These are phyloP conservation scores for Sthenelais limicola DNA, from an alignment of 2,888 invertebrate species.

Conservation along the genomic window DNA sequence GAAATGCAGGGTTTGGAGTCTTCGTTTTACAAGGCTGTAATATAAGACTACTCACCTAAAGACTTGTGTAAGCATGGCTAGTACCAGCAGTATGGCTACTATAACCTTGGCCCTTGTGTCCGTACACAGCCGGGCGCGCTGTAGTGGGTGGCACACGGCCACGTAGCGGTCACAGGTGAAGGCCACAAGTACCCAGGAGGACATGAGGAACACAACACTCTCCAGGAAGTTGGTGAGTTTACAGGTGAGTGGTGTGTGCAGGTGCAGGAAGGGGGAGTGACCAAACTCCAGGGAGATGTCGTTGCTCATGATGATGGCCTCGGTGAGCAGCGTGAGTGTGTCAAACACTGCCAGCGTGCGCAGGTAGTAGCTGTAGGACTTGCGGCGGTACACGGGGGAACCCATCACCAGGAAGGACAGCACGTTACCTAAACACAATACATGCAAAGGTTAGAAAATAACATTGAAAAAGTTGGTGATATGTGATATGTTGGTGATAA, in stretches of 20 bases:
- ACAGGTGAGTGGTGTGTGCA: conserved; percentile 36
- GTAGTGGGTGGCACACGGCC: conserved; percentile 48
- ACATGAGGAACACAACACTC: conserved; percentile 45
- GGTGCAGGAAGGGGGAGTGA: background rate
- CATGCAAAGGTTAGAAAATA: no score
- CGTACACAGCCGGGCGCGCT: conserved; percentile 44
- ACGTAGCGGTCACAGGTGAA: conserved; percentile 49
- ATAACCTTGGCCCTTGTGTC: conserved; percentile 31
- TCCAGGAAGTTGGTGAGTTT: conserved; percentile 46
- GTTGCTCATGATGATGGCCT: conserved; percentile 19
- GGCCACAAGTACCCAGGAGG: conserved; percentile 49
- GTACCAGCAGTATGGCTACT: conserved; percentile 38
- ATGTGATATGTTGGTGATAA: no score
- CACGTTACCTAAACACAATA: conserved; percentile 45
- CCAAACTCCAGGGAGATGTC: conserved; percentile 4
- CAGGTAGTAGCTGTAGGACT: conserved; percentile 50
- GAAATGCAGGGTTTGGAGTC: background rate
- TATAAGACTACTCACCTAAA: conserved; percentile 39
- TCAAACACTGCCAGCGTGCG: conserved; percentile 48
- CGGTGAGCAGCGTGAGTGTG: conserved; percentile 42
- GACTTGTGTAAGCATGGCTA: conserved; percentile 35
- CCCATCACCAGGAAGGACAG: conserved; percentile 47
- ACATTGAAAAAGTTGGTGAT: no score
- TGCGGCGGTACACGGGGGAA: conserved; percentile 40
- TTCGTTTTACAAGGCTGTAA: background rate